Base-by-base conservation (phyloP, 2,888 invertebrate genomes). In the Listrodromus nycthemerus region DNA sequence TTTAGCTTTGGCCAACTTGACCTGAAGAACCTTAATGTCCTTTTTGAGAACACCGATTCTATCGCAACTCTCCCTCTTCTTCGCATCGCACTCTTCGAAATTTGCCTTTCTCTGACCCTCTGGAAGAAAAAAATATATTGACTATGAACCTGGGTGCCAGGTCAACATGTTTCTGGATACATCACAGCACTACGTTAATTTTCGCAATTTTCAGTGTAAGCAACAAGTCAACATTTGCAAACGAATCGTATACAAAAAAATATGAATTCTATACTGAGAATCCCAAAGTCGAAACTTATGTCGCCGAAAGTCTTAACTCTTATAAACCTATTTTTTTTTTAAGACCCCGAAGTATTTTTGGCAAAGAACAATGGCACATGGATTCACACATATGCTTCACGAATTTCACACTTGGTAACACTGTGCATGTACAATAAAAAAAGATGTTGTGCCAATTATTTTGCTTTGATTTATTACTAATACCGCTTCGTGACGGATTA, bases 61-160 rank as follows among this genome's bases (percentile, higher is more conserved):
- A 78, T 97, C 96, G 80, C 95, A 94, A 91, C 97, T 97, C 84
- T 95, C 95, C 88, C 96, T 96, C 87, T 96, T 96, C 90, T 96
- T 96, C 5, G 96, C 95, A 90, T 97, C 97, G 92, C 96, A 96
- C 91, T 97, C 97, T 92, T 97, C 97, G 88, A 96, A 97, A 83
- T 96, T 95, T 0, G 97, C 97, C 89, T 97, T 97, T 88, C 97
- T 95, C 94, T 97, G 97, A 10, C 97, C 97, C 95, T 97, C 97
- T 97, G 90, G 4, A 92, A 92, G 13, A 55, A 24, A 55, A n/a
- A n/a, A n/a, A n/a, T n/a, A n/a, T n/a, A n/a, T 37, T 37, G 8
- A 8, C 37, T 37, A 8, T 1, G 37, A 37, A 8, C 37, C 37
- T 37, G 37, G 8, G 37, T 37, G 8, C 8, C 8, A 1, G 37